A percentile compares a stretch with the other conserved stretches of the same genome.
Conservation (phyloP, 2,888 invertebrate genomes). For the Lepidochrysops patricia region DNA sequence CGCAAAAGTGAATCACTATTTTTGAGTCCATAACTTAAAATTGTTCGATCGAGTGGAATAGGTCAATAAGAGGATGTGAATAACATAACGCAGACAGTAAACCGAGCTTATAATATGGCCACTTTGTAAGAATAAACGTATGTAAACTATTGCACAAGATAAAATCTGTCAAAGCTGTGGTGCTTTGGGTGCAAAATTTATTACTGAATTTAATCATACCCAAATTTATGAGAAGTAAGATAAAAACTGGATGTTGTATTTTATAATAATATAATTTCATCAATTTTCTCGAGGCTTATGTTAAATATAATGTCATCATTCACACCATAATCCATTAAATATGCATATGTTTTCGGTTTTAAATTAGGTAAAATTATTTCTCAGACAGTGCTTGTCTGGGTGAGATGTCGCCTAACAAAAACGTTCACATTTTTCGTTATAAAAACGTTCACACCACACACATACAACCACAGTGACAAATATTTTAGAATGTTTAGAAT, state of each 20-base stretch:
- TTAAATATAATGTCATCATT: background rate
- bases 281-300: background rate
- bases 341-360: background rate
- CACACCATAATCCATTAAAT: background rate
- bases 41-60: too few species aligned
- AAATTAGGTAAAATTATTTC: background rate
- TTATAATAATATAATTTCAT: background rate
- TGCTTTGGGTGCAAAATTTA: background rate
- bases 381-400: background rate
- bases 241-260: constrained; percentile 5
- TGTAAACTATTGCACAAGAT: background rate
- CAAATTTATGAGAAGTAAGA: constrained; percentile 5
- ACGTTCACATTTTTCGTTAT: background rate
- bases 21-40: too few species aligned
- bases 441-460: background rate
- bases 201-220: background rate
- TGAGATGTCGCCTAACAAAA: background rate
- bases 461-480: background rate
- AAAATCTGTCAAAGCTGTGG: background rate
- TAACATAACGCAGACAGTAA: background rate
- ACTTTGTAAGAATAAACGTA: background rate
- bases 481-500: background rate
- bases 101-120: background rate
- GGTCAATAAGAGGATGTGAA: background rate
- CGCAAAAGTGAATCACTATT: too few species aligned